Conservation (phyloP, 2,888 invertebrate species). For the Noctuana brunneofusca region DNA sequence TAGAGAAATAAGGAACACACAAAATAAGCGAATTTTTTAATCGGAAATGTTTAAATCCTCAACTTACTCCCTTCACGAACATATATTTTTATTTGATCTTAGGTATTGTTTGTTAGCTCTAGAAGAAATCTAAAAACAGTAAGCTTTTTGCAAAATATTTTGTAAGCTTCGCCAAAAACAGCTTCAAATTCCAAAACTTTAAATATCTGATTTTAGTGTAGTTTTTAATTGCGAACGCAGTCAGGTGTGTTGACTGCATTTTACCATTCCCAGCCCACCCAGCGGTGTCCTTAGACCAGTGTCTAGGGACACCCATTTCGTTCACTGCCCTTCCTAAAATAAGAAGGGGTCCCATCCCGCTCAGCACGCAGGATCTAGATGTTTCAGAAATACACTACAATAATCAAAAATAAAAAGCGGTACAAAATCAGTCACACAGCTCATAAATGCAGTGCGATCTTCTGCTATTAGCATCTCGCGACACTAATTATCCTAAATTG, state of each 20-base stretch:
- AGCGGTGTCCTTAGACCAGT: neutral
- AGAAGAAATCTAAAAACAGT: no score
- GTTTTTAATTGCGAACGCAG: neutral
- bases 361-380: neutral
- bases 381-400: neutral
- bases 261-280: no score
- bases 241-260: no score
- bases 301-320: neutral
- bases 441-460: no score
- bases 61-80: no score
- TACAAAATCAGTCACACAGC: neutral
- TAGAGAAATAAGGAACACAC: no score
- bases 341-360: neutral
- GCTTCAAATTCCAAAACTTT: neutral
- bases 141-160: neutral
- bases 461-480: neutral
- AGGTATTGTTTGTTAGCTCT: no score
- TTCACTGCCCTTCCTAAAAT: neutral
- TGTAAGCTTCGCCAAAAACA: neutral
- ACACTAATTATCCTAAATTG: slow-evolving; percentile 2
- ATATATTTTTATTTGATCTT: no score
- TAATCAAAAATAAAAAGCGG: neutral
- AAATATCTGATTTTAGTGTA: neutral
- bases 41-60: no score
- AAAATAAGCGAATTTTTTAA: no score